Evolutionary conservation across 2,113 vertebrate genomes (phyloP), one percentile per base, ranked within the genome.

Genomic region (Thermophis baileyi): DNA sequence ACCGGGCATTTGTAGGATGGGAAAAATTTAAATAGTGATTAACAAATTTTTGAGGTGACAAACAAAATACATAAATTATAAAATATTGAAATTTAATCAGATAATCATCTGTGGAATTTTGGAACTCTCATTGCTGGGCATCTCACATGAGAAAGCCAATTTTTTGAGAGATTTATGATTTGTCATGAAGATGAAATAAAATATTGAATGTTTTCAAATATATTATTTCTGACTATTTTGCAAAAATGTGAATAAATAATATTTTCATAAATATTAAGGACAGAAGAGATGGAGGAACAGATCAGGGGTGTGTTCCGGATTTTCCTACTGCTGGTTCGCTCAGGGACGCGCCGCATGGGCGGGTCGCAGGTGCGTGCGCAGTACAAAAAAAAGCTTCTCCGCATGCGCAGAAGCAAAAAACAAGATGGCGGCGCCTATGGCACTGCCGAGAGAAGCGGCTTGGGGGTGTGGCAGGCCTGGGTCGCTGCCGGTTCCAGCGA

Each of bases 1-100:
- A 96, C 95, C 92, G 95, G 91, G 85, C 88, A 69, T 94, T 95
- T 94, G 49, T 86, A 94, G 96, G 95, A 95, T 92, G 95, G 93
- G 96, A 94, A 92, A 95, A 81, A 8, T 81, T 44, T 81, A 81
- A 81, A 81, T 20, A 81, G 6, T 20, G 2, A 4, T 81, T 81
- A 81, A 81, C 18, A 81, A 3, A 44, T 9, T 81, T 81, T 81
- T 40, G 69, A 40, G 18, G 35, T 81, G n/a, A 44, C 35, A 44
- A 81, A 81, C 35, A 18, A 81, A 81, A 81, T 22, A 44, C 18
- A 20, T 81, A 40, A 81, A 81, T 44, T 81, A 81, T 18, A 81
- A 22, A 81, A 40, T 81, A 81, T 20, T 44, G 18, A 40, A 81
- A 44, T 81, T 40, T 81, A 81, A 40, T 81, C 74, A 40, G 74